Evolutionary conservation across 2,888 invertebrate species (phyloP).

Genomic region (Plusia festucae): DNA sequence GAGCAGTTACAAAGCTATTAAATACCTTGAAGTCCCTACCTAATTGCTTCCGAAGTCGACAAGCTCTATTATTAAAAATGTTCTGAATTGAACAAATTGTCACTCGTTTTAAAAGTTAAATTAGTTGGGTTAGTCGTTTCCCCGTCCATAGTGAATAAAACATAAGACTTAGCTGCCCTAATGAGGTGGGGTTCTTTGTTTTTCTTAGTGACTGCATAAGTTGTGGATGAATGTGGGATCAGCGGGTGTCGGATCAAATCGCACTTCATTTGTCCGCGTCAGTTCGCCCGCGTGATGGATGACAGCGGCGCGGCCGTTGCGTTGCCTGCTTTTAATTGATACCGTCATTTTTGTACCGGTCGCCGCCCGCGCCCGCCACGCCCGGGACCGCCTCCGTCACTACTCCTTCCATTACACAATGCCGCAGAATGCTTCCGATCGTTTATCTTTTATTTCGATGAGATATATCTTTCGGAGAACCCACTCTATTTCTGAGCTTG

Average conservation of each 20-base stretch:
- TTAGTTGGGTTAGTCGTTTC: conserved; percentile 82
- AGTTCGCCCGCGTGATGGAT: conserved; percentile 81
- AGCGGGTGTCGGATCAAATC: conserved; percentile 83
- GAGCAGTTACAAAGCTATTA: conserved; percentile 59
- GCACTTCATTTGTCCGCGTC: conserved; percentile 88
- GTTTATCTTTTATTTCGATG: conserved; percentile 65
- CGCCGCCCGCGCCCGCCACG: conserved; percentile 41
- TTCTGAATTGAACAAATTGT: conserved; percentile 80
- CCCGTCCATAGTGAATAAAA: conserved; percentile 83
- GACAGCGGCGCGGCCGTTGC: conserved; percentile 69
- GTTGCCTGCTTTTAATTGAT: conserved; percentile 84
- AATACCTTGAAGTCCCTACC: conserved; percentile 62
- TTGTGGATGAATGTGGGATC: conserved; percentile 83
- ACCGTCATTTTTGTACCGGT: conserved; percentile 80
- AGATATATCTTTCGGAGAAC: conserved; percentile 60
- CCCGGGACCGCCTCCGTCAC: conserved; percentile 28
- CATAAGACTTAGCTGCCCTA: conserved; percentile 84
- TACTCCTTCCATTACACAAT: conserved; percentile 68
- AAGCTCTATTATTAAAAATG: conserved; percentile 73
- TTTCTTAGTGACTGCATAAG: conserved; percentile 85
- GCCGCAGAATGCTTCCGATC: conserved; percentile 62
- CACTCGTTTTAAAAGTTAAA: conserved; percentile 86
- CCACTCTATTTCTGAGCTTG: conserved; percentile 58
- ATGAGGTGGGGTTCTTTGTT: conserved; percentile 82
- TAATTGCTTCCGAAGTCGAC: conserved; percentile 72